Evolutionary conservation across 2,113 vertebrate genomes (phyloP).

Genomic region (Leucosticte australis): DNA sequence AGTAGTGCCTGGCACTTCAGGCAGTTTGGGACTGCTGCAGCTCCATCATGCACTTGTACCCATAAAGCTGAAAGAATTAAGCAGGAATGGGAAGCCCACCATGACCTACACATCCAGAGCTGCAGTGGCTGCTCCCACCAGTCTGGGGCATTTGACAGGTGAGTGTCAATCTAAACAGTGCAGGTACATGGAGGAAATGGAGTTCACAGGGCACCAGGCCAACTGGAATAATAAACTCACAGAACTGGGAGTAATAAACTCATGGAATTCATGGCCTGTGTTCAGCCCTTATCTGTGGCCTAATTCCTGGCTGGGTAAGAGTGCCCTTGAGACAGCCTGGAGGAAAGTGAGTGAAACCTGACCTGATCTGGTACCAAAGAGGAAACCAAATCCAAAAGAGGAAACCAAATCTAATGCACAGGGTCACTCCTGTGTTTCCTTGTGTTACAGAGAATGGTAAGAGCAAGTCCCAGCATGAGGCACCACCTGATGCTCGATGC

Average conservation of each 20-base stretch:
- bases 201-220: neutral
- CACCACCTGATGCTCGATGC: neutral
- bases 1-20: neutral
- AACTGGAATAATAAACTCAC: neutral
- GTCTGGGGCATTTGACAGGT: neutral
- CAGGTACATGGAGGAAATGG: neutral
- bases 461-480: neutral
- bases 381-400: neutral
- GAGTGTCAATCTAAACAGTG: neutral
- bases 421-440: neutral
- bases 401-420: neutral
- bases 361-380: neutral
- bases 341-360: neutral
- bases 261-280: neutral
- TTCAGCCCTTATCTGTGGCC: neutral
- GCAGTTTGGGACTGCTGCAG: neutral
- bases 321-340: neutral
- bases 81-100: neutral
- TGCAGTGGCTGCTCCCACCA: neutral
- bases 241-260: neutral
- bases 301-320: neutral
- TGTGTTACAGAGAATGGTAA: neutral
- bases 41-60: neutral
- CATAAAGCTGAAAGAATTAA: neutral
- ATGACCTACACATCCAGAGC: rapidly evolving